These are phyloP conservation scores for Arion vulgaris DNA, from an alignment of 1,140 invertebrate genomes.

Conservation along the genomic window DNA sequence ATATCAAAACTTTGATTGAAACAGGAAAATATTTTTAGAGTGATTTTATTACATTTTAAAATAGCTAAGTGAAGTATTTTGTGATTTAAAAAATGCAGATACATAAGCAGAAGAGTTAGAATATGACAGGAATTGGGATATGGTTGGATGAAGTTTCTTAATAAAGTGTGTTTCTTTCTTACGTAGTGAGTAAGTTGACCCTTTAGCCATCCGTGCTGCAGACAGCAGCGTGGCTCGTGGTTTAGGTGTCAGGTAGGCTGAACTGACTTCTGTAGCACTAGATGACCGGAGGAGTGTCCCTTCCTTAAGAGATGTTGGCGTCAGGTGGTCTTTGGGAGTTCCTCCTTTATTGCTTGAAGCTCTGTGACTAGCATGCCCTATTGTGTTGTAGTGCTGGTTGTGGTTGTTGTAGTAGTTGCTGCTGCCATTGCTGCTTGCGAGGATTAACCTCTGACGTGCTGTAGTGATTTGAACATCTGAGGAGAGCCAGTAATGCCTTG, in stretches of 20 bases:
- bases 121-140: too few relatives aligned
- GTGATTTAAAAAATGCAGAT: too few relatives aligned
- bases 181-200: conserved; percentile 62
- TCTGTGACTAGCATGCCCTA: conserved; percentile 24
- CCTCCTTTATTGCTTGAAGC: not conserved
- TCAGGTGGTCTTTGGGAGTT: not conserved
- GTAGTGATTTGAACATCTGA: conserved; percentile 28
- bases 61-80: too few relatives aligned
- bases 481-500: conserved; percentile 11
- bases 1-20: too few relatives aligned
- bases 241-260: not conserved
- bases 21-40: too few relatives aligned
- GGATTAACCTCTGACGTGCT: not conserved
- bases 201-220: conserved; percentile 53
- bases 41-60: too few relatives aligned
- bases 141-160: too few relatives aligned
- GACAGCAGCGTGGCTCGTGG: conserved; percentile 47
- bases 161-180: too few relatives aligned
- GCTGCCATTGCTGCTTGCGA: conserved; percentile 16
- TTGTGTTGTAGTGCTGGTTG: conserved; percentile 43
- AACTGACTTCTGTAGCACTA: conserved; percentile 17
- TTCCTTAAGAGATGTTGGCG: not conserved
- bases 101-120: too few relatives aligned
- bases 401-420: conserved; percentile 23
- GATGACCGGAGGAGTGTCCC: conserved; percentile 46